Percentiles rank a stretch among this genome's conserved stretches.
These are phyloP conservation scores for Gasterosteus nipponicus DNA, from an alignment of 2,113 vertebrate species.

Conservation along the genomic window DNA sequence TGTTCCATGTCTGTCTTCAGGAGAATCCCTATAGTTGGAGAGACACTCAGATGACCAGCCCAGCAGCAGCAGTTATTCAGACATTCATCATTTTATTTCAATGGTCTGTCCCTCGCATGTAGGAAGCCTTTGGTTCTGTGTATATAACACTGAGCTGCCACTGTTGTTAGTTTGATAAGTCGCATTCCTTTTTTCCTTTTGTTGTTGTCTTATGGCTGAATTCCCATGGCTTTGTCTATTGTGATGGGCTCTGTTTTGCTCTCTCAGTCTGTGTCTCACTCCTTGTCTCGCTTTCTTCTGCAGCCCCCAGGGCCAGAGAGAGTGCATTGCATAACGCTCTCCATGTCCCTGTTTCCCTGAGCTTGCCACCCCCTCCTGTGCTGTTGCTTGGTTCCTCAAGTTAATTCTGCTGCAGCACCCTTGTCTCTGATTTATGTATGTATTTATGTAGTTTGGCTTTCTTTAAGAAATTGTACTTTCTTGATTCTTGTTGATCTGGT, in stretches of 20 bases:
- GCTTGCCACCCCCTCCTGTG: constrained; percentile 10
- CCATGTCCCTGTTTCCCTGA: constrained; percentile 47
- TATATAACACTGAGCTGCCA: constrained; percentile 8
- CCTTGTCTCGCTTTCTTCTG: constrained; percentile 21
- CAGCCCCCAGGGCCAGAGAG: constrained; percentile 65
- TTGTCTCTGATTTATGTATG: constrained; percentile 58
- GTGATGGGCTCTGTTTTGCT: constrained; percentile 52
- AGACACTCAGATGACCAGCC: constrained; percentile 21
- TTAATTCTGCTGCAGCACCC: constrained; percentile 68
- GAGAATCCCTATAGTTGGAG: constrained; percentile 71
- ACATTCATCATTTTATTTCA: constrained; percentile 26
- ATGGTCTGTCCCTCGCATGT: not conserved
- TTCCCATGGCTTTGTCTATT: constrained; percentile 57
- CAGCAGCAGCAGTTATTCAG: constrained; percentile 19
- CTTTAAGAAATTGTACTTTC: too few relatives aligned
- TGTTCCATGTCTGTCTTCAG: constrained; percentile 64
- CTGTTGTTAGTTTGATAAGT: constrained; percentile 35
- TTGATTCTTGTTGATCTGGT: too few relatives aligned
- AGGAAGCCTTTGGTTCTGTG: not conserved
- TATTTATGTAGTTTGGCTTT: too few relatives aligned
- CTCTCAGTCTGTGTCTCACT: constrained; percentile 17
- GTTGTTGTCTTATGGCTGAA: constrained; percentile 60
- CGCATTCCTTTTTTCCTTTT: constrained; percentile 56
- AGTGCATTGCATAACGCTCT: constrained; percentile 73
- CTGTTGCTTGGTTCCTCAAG: constrained; percentile 71